These are phyloP conservation scores for Physella acuta DNA, from an alignment of 1,140 invertebrate species.

Conservation along the genomic window DNA sequence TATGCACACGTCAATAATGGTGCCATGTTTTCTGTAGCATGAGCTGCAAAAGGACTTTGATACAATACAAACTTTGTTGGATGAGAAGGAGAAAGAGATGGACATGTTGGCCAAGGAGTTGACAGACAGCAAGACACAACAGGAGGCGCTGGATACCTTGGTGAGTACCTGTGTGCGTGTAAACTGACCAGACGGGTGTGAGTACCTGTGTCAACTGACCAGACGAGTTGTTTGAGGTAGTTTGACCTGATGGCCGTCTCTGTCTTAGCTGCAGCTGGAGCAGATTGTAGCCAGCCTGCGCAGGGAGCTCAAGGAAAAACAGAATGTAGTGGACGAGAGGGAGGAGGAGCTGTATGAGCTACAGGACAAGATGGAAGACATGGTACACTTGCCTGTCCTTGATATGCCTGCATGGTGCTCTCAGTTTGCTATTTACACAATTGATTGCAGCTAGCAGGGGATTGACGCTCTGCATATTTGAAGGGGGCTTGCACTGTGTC, in stretches of 20 bases:
- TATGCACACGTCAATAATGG: no score
- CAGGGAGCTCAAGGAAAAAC: slow-evolving; percentile 45
- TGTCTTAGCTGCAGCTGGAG: slow-evolving; percentile 37
- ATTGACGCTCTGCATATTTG: no score
- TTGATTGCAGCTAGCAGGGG: no score
- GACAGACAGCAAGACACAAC: slow-evolving; percentile 30
- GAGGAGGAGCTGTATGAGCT: slow-evolving; percentile 51
- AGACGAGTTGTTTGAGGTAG: no score
- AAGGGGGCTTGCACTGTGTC: no score
- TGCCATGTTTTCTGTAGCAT: slow-evolving; percentile 27
- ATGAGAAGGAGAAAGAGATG: slow-evolving; percentile 55
- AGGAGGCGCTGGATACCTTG: slow-evolving; percentile 28
- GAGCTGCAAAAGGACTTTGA: slow-evolving; percentile 58
- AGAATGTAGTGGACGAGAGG: slow-evolving; percentile 54
- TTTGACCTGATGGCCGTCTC: no score
- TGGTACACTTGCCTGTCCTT: slow-evolving; percentile 27
- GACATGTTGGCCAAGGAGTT: slow-evolving; percentile 49
- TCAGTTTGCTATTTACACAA: slow-evolving; percentile 16
- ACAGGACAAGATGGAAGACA: slow-evolving; percentile 49
- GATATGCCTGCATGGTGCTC: not conserved
- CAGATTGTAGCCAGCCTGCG: slow-evolving; percentile 37
- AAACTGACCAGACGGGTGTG: no score
- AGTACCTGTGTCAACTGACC: no score
- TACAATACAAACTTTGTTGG: slow-evolving; percentile 55
- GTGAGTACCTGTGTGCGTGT: slow-evolving; percentile 26